Evolutionary conservation across 2,888 invertebrate genomes (phyloP).

Genomic region (Oxystoma pomonae): DNA sequence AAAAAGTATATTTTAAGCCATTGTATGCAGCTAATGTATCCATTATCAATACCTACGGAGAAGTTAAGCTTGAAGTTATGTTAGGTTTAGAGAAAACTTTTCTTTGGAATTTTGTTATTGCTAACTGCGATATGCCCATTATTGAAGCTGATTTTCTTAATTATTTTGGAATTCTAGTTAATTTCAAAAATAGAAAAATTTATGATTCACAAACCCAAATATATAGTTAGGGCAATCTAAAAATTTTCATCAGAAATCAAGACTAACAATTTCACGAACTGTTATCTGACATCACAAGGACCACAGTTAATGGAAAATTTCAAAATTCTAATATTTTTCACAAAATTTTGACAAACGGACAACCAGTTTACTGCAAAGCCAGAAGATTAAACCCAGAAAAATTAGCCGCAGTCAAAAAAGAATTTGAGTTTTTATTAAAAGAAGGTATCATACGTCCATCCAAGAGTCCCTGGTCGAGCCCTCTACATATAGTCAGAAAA

Average conservation of each 20-base stretch:
- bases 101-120: not conserved
- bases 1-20: too few relatives aligned
- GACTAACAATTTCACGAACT: not conserved
- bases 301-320: not conserved
- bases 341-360: conserved; percentile 9
- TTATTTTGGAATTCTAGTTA: not conserved
- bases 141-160: not conserved
- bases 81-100: not conserved
- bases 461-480: not conserved
- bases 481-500: not conserved
- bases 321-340: not conserved
- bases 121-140: not conserved
- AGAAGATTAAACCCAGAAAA: conserved; percentile 24
- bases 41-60: too few relatives aligned
- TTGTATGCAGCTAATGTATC: too few relatives aligned
- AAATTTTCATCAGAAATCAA: not conserved
- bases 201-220: not conserved
- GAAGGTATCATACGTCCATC: conserved; percentile 18
- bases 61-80: not conserved
- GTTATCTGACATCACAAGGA: not conserved
- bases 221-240: not conserved
- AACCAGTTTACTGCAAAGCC: conserved; percentile 3
- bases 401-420: conserved; percentile 26
- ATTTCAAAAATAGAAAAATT: not conserved
- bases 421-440: conserved; percentile 31